Percentiles rank a stretch among this genome's conserved stretches.
Conservation (phyloP, 2,113 vertebrate species). For the Anser cygnoides region DNA sequence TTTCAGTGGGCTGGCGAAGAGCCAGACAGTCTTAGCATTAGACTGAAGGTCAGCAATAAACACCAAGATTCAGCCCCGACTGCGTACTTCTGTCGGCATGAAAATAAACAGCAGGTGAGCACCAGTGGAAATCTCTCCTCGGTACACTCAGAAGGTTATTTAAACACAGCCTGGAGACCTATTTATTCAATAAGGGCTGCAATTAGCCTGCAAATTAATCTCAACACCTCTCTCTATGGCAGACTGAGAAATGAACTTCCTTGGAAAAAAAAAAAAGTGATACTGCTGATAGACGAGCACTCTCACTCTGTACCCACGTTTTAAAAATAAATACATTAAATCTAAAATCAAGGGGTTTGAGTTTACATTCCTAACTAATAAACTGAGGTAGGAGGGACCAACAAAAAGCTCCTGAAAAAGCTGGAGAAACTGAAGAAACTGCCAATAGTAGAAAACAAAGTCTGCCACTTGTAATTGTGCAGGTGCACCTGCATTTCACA, state of each 20-base stretch:
- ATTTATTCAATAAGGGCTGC: constrained; percentile 22
- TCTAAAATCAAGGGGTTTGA: not conserved
- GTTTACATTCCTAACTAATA: not conserved
- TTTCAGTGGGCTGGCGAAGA: not conserved
- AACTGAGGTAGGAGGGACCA: not conserved
- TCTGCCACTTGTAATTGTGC: not conserved
- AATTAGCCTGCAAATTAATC: constrained; percentile 55
- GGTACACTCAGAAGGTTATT: constrained; percentile 21
- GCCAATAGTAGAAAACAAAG: not conserved
- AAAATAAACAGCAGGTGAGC: constrained; percentile 50
- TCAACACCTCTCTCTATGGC: not conserved
- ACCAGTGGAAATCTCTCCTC: not conserved
- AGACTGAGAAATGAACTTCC: not conserved
- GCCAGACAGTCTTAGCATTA: not conserved
- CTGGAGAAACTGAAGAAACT: not conserved
- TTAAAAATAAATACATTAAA: not conserved
- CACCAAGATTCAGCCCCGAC: not conserved
- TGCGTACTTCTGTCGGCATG: not conserved
- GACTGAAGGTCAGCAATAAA: not conserved
- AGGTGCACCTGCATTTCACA: not conserved
- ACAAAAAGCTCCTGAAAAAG: not conserved
- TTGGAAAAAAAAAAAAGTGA: not conserved
- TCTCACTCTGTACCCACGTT: not conserved
- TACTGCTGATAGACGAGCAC: not conserved
- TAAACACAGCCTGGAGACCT: constrained; percentile 32